Evolutionary conservation across 1,140 invertebrate species (phyloP).

Genomic region (Pseudachorutes palmiensis): DNA sequence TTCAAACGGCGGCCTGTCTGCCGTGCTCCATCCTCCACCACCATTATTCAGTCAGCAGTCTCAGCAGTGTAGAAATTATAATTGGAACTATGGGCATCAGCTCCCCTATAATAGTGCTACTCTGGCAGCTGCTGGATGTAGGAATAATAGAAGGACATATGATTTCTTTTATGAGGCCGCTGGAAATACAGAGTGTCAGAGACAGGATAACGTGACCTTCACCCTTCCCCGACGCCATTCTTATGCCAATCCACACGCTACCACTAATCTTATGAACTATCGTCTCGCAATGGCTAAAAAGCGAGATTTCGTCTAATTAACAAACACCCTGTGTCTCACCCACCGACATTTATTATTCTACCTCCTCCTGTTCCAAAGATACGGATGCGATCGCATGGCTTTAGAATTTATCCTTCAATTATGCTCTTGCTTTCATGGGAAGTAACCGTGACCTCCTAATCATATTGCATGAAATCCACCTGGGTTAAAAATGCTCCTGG

Average conservation of each 20-base stretch:
- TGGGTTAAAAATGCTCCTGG: no score
- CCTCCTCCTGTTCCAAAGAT: background rate
- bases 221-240: slow-evolving; percentile 28
- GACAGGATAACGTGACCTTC: background rate
- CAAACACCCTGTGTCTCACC: background rate
- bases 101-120: background rate
- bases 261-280: slow-evolving; percentile 28
- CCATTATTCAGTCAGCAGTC: slow-evolving; percentile 3
- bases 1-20: background rate
- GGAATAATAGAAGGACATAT: background rate
- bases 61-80: background rate
- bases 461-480: no score
- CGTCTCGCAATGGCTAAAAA: slow-evolving; percentile 32
- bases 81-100: background rate
- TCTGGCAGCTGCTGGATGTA: background rate
- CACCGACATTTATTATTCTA: background rate
- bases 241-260: slow-evolving; percentile 18
- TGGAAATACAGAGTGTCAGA: background rate
- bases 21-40: background rate
- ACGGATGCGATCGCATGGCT: no score
- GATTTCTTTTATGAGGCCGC: background rate
- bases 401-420: background rate
- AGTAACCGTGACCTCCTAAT: no score
- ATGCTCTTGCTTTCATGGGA: background rate
- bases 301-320: slow-evolving; percentile 32